Percentiles rank a stretch among this genome's conserved stretches.
Conservation (phyloP, 2,888 invertebrate species). For the Mesopsocus fuscifrons region DNA sequence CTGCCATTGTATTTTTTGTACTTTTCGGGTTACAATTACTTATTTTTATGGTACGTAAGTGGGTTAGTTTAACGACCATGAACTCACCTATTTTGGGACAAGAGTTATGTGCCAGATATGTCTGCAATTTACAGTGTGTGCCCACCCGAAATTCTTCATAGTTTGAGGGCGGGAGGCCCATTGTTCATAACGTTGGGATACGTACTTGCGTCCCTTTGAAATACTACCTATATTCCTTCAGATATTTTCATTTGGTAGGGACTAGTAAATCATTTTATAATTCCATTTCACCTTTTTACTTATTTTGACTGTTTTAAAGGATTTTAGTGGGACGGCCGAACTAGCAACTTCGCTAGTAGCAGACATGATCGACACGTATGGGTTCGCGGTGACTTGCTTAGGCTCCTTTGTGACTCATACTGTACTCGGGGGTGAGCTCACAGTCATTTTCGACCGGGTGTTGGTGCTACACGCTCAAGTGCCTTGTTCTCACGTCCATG, state of each 20-base stretch:
- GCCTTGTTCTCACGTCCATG: neutral
- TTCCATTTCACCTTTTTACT: too few relatives aligned
- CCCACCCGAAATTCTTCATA: too few relatives aligned
- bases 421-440: neutral
- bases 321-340: neutral
- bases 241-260: too few relatives aligned
- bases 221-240: too few relatives aligned
- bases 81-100: too few relatives aligned
- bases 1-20: neutral
- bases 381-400: neutral
- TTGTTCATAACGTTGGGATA: too few relatives aligned
- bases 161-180: too few relatives aligned
- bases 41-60: neutral
- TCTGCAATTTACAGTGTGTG: too few relatives aligned
- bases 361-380: slow-evolving; percentile 3
- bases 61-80: too few relatives aligned
- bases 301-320: neutral
- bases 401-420: neutral
- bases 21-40: neutral
- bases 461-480: neutral
- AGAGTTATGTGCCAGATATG: too few relatives aligned
- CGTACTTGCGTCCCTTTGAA: too few relatives aligned
- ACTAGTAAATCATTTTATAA: too few relatives aligned
- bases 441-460: neutral
- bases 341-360: neutral